A percentile compares a stretch with the other conserved stretches of the same genome.
phyloP scores from a whole-genome alignment of 2,888 invertebrate genomes.

The Pardosa pseudoannulata region DNA sequence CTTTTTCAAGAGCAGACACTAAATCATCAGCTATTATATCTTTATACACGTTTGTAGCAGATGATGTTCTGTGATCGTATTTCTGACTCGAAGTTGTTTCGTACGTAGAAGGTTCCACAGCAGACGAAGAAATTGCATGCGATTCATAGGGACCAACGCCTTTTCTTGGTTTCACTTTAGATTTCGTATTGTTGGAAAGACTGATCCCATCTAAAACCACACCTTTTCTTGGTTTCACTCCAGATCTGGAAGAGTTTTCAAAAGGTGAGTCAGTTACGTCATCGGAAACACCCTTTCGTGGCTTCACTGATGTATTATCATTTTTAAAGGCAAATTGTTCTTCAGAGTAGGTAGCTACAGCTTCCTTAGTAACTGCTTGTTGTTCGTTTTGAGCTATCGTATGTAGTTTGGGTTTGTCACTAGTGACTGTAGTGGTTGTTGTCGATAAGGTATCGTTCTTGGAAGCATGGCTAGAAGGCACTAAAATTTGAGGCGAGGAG shows the following conservation, averaged over 20 bases:
- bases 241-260: constrained; percentile 25
- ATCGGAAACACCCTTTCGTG: constrained; percentile 77
- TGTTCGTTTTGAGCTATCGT: not conserved
- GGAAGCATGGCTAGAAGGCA: constrained; percentile 23
- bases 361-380: constrained; percentile 20
- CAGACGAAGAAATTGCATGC: not conserved
- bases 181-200: not conserved
- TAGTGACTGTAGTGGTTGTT: not conserved
- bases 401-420: not conserved
- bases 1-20: constrained; percentile 31
- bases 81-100: not conserved
- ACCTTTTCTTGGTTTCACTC: constrained; percentile 61
- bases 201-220: constrained; percentile 34
- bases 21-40: constrained; percentile 16
- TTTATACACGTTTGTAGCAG: not conserved
- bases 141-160: constrained; percentile 33
- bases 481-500: not conserved
- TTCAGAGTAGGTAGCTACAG: constrained; percentile 14
- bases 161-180: constrained; percentile 64
- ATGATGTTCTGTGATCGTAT: not conserved
- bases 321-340: constrained; percentile 50
- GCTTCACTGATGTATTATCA: constrained; percentile 64
- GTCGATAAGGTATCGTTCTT: not conserved
- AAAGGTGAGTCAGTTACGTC: not conserved
- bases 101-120: not conserved